A percentile compares a stretch with the other conserved stretches of the same genome.
phyloP scores from a whole-genome alignment of 2,797 vertebrate species.

The Epinephelus awoara region DNA sequence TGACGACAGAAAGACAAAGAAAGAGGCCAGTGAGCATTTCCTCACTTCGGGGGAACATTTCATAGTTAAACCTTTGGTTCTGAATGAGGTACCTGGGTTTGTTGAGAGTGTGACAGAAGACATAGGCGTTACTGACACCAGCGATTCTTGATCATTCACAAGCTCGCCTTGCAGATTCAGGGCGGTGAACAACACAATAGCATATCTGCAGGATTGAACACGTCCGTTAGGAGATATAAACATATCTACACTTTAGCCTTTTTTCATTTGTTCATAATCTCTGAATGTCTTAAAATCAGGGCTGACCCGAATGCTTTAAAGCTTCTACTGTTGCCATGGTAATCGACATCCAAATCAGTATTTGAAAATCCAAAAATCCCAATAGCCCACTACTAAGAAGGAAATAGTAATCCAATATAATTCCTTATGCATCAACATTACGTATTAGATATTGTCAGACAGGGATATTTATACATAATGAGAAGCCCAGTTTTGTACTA shows the following conservation, averaged over 20 bases:
- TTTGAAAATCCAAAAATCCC: no score
- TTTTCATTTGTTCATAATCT: background rate
- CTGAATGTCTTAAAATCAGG: no score
- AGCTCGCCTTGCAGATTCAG: background rate
- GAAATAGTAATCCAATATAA: no score
- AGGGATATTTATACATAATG: no score
- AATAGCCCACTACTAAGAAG: no score
- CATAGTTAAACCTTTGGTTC: background rate
- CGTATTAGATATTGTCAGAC: no score
- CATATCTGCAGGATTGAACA: conserved; percentile 70
- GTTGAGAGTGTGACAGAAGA: rapidly evolving
- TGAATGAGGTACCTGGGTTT: conserved; percentile 69
- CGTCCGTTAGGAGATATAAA: background rate
- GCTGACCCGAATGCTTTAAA: no score
- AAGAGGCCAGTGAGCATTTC: background rate
- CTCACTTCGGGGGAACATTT: background rate
- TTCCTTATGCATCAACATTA: no score
- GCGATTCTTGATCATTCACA: conserved; percentile 23
- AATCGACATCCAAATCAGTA: no score
- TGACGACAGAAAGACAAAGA: background rate
- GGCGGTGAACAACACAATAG: conserved; percentile 77
- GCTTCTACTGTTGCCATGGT: no score
- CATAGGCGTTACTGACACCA: conserved; percentile 40
- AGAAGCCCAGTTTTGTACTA: no score
- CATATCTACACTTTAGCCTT: background rate